Base-by-base conservation (phyloP, 2,797 vertebrate species). In the Bufotes viridis region DNA sequence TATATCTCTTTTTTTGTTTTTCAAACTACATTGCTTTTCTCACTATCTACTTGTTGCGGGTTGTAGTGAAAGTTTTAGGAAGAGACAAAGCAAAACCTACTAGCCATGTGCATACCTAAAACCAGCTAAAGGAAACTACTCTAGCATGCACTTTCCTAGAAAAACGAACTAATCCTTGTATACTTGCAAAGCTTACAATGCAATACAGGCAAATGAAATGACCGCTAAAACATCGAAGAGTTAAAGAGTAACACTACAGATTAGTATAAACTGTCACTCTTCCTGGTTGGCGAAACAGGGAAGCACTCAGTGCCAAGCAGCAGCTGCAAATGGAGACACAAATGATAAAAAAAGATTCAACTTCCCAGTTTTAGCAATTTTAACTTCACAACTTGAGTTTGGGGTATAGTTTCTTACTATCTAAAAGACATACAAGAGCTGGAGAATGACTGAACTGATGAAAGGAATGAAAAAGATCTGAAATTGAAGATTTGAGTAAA, bases 101-200 rank as follows among this genome's bases (percentile, higher is more conserved):
- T 15, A n/a, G 34, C 22, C 20, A 49, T 63, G 81, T 58, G 74
- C 60, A 15, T 61, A 24, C 11, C 63, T 78, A 65, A 87, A 49
- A 81, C 57, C 42, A 60, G 18, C 17, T 57, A 63, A 58, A 82
- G 76, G 70, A 69, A 87, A 24, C 72, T 78, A 63, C 22, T 76
- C 22, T 76, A 85, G 72, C 83, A 53, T 85, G 72, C 70, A 51
- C 42, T 63, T 78, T 78, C 20, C 72, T 78, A 24, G 20, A 61
- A 85, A 29, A 85, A 78, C 83, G 8, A 84, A 22, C 22, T 85
- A 51, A 75, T 84, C 82, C 57, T 11, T 51, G 53, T 58, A 49
- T n/a, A 51, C 57, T 61, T 51, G 49, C 51, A 72, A 69, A 72
- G 7, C 24, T 20, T 70, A 57, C 67, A 14, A 3, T 58, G 49